These are phyloP conservation scores for Stigmatopora nigra DNA, from an alignment of 2,113 vertebrate genomes.

Conservation along the genomic window DNA sequence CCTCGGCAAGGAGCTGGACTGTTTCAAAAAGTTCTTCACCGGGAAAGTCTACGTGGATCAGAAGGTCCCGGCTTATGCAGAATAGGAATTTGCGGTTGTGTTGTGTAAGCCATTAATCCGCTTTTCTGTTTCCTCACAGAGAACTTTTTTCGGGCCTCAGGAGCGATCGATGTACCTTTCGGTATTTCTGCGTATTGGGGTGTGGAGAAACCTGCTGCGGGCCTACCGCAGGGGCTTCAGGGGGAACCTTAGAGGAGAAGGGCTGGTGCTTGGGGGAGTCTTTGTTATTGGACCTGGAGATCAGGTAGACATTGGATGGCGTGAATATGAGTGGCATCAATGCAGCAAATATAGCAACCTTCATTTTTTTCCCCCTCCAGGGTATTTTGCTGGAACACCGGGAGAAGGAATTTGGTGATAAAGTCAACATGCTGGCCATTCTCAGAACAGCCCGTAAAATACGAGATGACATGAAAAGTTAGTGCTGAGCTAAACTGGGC, in stretches of 20 bases:
- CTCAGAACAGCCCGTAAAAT: conserved; percentile 45
- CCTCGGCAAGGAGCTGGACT: conserved; percentile 75
- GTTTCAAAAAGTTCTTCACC: conserved; percentile 83
- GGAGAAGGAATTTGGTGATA: conserved; percentile 91
- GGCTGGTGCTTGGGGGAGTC: conserved; percentile 80
- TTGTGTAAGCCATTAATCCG: conserved; percentile 15
- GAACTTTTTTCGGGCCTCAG: conserved; percentile 80
- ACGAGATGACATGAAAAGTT: conserved; percentile 12
- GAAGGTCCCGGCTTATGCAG: conserved; percentile 61
- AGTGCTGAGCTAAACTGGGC: conserved; percentile 19
- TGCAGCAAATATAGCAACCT: neutral
- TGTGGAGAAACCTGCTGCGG: conserved; percentile 79
- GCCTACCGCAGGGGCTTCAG: conserved; percentile 76
- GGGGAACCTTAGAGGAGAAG: conserved; percentile 82
- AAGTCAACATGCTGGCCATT: conserved; percentile 70
- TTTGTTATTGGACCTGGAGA: conserved; percentile 58
- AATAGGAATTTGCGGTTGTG: neutral
- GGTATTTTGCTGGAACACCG: conserved; percentile 85
- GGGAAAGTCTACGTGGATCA: conserved; percentile 87
- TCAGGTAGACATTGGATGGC: conserved; percentile 28
- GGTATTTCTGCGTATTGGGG: conserved; percentile 74
- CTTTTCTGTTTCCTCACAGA: conserved; percentile 58
- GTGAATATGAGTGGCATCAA: neutral
- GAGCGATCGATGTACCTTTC: conserved; percentile 75
- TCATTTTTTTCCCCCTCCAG: conserved; percentile 48